Percentiles rank a stretch among this genome's conserved stretches.
Conservation (phyloP, 2,888 invertebrate genomes). For the Limnephilus marmoratus region DNA sequence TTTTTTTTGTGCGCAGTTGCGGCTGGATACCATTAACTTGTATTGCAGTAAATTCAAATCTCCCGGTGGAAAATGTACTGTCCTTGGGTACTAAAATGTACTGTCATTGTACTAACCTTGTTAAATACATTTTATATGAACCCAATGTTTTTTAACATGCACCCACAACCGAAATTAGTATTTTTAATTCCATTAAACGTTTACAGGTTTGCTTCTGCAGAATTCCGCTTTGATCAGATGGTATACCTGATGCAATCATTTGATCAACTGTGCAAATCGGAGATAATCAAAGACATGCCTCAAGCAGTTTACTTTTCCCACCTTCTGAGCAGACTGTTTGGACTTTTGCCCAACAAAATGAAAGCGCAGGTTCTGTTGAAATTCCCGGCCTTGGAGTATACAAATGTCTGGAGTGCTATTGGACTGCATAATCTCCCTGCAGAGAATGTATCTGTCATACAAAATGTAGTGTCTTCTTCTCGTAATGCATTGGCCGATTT, state of each 20-base stretch:
- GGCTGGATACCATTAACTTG: too few species aligned
- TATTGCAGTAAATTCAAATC: too few species aligned
- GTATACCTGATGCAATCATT: constrained; percentile 45
- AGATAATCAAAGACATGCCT: constrained; percentile 40
- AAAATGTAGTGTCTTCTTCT: constrained; percentile 17
- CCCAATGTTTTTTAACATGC: too few species aligned
- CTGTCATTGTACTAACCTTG: too few species aligned
- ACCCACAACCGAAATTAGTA: background rate
- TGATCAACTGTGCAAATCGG: constrained; percentile 7
- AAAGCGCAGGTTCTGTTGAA: constrained; percentile 26
- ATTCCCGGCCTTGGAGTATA: constrained; percentile 39
- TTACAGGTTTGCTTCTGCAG: constrained; percentile 50
- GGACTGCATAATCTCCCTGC: constrained; percentile 43
- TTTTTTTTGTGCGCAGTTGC: too few species aligned
- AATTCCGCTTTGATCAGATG: constrained; percentile 43
- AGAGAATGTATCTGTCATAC: background rate
- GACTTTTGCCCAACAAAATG: constrained; percentile 49
- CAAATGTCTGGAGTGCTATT: constrained; percentile 43
- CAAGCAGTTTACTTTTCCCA: constrained; percentile 45
- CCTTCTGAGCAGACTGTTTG: constrained; percentile 48
- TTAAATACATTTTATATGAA: too few species aligned
- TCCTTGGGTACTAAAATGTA: too few species aligned
- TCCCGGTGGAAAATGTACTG: too few species aligned
- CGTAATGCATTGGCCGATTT: constrained; percentile 22
- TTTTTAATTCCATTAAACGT: background rate